These are phyloP conservation scores for Pitangus sulphuratus DNA, from an alignment of 2,797 vertebrate species.

Conservation along the genomic window DNA sequence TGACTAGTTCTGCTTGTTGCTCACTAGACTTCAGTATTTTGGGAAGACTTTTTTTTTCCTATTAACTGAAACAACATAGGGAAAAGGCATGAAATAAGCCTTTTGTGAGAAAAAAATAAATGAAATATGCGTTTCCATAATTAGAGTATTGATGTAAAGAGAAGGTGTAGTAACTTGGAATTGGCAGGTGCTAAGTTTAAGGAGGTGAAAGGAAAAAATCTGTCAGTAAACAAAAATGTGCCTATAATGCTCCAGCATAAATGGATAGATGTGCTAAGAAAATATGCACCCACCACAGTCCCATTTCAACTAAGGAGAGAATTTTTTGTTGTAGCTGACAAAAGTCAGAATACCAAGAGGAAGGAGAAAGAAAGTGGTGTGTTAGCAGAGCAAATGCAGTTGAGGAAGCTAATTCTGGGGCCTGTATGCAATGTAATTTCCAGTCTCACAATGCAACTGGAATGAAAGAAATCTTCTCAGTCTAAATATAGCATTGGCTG, in stretches of 20 bases:
- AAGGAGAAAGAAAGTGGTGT: background rate
- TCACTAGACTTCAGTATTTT: background rate
- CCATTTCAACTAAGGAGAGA: background rate
- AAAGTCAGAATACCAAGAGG: background rate
- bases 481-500: background rate
- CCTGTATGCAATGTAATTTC: background rate
- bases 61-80: background rate
- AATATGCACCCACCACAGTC: background rate
- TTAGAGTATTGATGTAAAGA: background rate
- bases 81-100: background rate
- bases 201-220: background rate
- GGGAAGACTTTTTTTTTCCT: background rate
- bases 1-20: background rate
- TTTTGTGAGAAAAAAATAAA: background rate
- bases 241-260: background rate
- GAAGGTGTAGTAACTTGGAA: background rate
- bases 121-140: background rate
- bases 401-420: background rate
- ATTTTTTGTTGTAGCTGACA: background rate
- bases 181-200: background rate
- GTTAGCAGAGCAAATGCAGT: rapidly evolving
- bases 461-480: background rate
- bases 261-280: background rate
- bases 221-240: background rate
- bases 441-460: background rate